Evolutionary conservation across 2,888 invertebrate genomes (phyloP), one percentile per base, ranked within the genome.

Genomic region (Tetramorium bicarinatum): DNA sequence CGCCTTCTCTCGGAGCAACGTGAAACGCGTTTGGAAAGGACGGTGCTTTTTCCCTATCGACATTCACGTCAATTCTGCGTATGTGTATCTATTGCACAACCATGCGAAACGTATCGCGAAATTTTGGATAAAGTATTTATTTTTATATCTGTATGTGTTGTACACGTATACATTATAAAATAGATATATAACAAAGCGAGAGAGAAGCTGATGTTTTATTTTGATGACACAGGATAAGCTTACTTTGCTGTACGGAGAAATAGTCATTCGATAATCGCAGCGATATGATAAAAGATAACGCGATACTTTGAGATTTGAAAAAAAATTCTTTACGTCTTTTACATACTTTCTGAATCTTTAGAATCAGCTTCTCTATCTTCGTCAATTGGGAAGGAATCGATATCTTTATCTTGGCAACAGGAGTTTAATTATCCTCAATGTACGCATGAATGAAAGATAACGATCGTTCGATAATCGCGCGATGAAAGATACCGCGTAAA

Each of bases 1-100:
- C 71, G 71, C 79, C 79, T 47, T 47, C 79, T 79, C 25, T 59
- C 71, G 79, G 79, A 59, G 34, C 18, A 18, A 18, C 34, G 38
- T 9, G n/a, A 47, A 79, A 79, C 67, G 29, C n/a, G n/a, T n/a
- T 44, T 25, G 29, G 54, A 18, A 15, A 38, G 11, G 47, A 49
- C 25, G 49, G 49, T 21, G 18, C 34, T 29, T 38, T 34, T 56
- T 47, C 11, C 15, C 44, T 47, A 29, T 61, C 29, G 61, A 21
- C 47, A 21, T 38, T 64, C 41, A 41, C 13, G n/a, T 41, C 49
- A 41, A 47, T 62, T 44, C 8, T n/a, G 7, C 4, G 4, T n/a
- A n/a, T n/a, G 7, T 1, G 4, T n/a, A n/a, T 34, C 15, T 54
- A n/a, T 77, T 47, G 29, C 25, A 41, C n/a, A 67, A 77, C 13